A percentile compares a stretch with the other conserved stretches of the same genome.
phyloP scores from a whole-genome alignment of 2,888 invertebrate genomes.

The Drosophila stalkeri region DNA sequence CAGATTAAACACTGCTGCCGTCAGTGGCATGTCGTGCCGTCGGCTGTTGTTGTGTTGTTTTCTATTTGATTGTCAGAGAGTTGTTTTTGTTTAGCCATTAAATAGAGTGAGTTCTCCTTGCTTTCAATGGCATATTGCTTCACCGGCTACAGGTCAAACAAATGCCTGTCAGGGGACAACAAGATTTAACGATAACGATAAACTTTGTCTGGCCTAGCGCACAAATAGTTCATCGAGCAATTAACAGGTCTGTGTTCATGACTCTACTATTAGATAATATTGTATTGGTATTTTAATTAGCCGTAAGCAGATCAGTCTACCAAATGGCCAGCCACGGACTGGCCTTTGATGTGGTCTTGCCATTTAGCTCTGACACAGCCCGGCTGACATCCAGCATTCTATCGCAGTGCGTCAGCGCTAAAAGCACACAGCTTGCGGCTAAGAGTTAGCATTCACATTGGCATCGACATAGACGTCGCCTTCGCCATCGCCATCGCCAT shows the following conservation, averaged over 20 bases:
- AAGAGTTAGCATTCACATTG: slow-evolving; percentile 17
- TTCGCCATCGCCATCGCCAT: slow-evolving; percentile 14
- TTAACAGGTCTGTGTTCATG: slow-evolving; percentile 16
- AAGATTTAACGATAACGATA: neutral
- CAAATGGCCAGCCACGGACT: slow-evolving; percentile 54
- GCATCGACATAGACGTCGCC: slow-evolving; percentile 17
- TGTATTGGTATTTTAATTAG: slow-evolving; percentile 68
- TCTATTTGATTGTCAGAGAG: slow-evolving; percentile 68
- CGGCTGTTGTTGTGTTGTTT: slow-evolving; percentile 41
- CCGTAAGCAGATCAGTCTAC: slow-evolving; percentile 56
- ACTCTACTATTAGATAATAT: slow-evolving; percentile 11
- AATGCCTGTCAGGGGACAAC: slow-evolving; percentile 45
- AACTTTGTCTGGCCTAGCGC: neutral
- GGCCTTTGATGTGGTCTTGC: slow-evolving; percentile 65
- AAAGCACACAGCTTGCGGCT: slow-evolving; percentile 35
- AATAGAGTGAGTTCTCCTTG: slow-evolving; percentile 1
- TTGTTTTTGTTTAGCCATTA: slow-evolving; percentile 60
- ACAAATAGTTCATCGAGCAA: neutral
- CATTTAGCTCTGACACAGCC: slow-evolving; percentile 38
- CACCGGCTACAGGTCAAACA: slow-evolving; percentile 34
- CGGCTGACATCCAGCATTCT: slow-evolving; percentile 53
- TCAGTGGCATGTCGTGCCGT: slow-evolving; percentile 60
- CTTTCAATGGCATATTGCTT: slow-evolving; percentile 3
- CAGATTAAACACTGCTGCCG: slow-evolving; percentile 67
- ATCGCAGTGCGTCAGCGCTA: slow-evolving; percentile 55